phyloP scores from a whole-genome alignment of 1,140 invertebrate species.

The Neodiprion virginianus region DNA sequence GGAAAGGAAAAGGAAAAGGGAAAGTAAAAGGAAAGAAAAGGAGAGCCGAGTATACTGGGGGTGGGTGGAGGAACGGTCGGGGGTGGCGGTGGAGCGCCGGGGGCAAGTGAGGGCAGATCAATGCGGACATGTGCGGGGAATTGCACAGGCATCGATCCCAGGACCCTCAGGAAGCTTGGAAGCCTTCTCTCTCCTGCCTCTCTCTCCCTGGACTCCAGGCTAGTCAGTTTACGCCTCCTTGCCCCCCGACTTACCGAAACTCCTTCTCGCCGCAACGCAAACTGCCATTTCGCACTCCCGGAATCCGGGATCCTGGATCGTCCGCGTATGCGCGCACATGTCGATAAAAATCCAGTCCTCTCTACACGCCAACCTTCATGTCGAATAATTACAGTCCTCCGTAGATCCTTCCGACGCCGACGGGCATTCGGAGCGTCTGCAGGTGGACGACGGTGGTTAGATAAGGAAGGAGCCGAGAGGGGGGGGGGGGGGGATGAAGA shows the following conservation, averaged over 20 bases:
- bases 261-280: slow-evolving; percentile 21
- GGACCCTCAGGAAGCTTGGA: slow-evolving; percentile 47
- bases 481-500: not conserved
- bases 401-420: slow-evolving; percentile 27
- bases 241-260: slow-evolving; percentile 32
- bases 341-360: slow-evolving; percentile 9
- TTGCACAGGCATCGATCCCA: slow-evolving; percentile 60
- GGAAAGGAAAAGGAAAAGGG: slow-evolving; percentile 16
- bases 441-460: not conserved
- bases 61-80: not conserved
- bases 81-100: slow-evolving; percentile 34
- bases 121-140: slow-evolving; percentile 62
- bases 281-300: slow-evolving; percentile 24
- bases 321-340: slow-evolving; percentile 6
- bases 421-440: not conserved
- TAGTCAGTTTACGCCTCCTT: slow-evolving; percentile 26
- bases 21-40: not conserved
- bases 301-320: slow-evolving; percentile 10
- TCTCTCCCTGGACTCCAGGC: slow-evolving; percentile 10
- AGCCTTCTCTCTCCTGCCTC: slow-evolving; percentile 12
- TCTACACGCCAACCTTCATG: not conserved
- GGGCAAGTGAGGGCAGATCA: slow-evolving; percentile 59
- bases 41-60: slow-evolving; percentile 11
- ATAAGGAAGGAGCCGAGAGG: not conserved
- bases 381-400: slow-evolving; percentile 18